Evolutionary conservation across 1,140 invertebrate genomes (phyloP).

Genomic region (Ectropis grisescens): DNA sequence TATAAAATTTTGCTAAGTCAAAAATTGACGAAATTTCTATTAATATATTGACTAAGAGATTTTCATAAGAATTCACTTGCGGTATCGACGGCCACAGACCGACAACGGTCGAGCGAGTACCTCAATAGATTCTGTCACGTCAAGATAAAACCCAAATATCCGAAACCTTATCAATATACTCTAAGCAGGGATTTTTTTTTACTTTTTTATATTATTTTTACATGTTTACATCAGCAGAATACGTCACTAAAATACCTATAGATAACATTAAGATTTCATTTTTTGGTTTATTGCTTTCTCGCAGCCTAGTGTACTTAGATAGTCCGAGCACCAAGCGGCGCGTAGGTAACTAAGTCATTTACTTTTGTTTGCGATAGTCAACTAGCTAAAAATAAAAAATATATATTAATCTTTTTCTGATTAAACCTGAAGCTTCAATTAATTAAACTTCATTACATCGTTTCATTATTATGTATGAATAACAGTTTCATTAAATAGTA

Average conservation of each 20-base stretch:
- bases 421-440: conserved; percentile 54
- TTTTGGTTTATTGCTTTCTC: conserved; percentile 67
- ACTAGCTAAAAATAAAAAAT: conserved; percentile 69
- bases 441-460: conserved; percentile 52
- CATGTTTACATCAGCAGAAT: conserved; percentile 64
- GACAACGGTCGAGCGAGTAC: conserved; percentile 26
- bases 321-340: conserved; percentile 19
- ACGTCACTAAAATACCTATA: conserved; percentile 59
- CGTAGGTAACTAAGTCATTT: conserved; percentile 43
- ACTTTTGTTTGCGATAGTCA: conserved; percentile 53
- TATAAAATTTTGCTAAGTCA: conserved; percentile 70
- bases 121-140: conserved; percentile 45
- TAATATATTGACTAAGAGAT: conserved; percentile 66
- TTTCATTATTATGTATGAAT: conserved; percentile 64
- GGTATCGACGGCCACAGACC: conserved; percentile 27
- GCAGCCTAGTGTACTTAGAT: conserved; percentile 37
- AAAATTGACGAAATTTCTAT: conserved; percentile 68
- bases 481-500: conserved; percentile 56
- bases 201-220: conserved; percentile 58
- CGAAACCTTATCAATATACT: conserved; percentile 59
- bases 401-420: conserved; percentile 64
- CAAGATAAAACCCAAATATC: conserved; percentile 57
- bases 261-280: conserved; percentile 61
- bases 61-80: conserved; percentile 68
- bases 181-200: conserved; percentile 67